phyloP scores from a whole-genome alignment of 2,113 vertebrate species.

The Hiodon alosoides region DNA sequence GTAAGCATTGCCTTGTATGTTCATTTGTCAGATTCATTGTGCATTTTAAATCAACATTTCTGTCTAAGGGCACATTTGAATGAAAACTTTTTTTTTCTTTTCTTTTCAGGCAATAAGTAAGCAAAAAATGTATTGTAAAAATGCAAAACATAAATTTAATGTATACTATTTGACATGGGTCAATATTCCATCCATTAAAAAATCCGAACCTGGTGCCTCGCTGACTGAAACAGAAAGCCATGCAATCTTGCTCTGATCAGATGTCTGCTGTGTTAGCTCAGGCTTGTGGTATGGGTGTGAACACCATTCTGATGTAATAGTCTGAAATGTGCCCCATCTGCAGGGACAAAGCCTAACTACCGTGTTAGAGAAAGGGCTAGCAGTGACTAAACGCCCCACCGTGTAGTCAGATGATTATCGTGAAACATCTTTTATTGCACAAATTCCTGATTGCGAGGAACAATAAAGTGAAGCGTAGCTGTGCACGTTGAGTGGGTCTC shows the following conservation, averaged over 20 bases:
- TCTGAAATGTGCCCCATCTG: background rate
- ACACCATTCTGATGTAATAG: constrained; percentile 7
- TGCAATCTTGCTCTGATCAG: background rate
- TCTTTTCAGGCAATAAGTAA: too few species aligned
- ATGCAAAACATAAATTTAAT: background rate
- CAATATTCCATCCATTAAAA: background rate
- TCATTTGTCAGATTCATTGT: too few species aligned
- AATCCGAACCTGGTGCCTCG: background rate
- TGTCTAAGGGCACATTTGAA: too few species aligned
- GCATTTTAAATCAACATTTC: too few species aligned
- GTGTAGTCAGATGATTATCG: background rate
- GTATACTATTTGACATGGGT: background rate
- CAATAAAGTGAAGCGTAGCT: background rate
- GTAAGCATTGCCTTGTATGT: background rate
- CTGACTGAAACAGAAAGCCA: background rate
- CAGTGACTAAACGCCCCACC: too few species aligned
- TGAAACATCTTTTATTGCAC: too few species aligned
- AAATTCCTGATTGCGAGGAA: background rate
- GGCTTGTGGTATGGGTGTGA: constrained; percentile 6
- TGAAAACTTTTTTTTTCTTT: too few species aligned
- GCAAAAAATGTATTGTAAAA: background rate
- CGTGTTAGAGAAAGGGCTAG: background rate
- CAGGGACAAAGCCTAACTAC: background rate
- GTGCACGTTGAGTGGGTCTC: too few species aligned
- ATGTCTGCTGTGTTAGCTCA: background rate